Evolutionary conservation across 2,797 vertebrate genomes (phyloP).

Genomic region (Todus mexicanus): DNA sequence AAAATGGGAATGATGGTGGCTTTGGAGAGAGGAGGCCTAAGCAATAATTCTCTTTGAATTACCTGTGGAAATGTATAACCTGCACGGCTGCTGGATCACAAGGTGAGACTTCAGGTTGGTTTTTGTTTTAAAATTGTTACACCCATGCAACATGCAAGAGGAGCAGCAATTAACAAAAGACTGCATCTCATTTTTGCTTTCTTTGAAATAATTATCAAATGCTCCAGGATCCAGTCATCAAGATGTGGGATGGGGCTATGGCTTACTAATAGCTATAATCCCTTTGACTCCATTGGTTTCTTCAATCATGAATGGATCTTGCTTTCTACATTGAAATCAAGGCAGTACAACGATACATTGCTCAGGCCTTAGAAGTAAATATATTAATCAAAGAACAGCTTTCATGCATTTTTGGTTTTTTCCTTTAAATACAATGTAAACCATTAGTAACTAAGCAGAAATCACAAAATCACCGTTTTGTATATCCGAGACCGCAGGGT

Average conservation of each 20-base stretch:
- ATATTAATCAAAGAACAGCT: neutral
- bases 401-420: neutral
- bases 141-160: neutral
- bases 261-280: neutral
- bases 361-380: neutral
- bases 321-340: neutral
- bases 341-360: neutral
- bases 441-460: neutral
- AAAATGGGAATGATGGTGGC: neutral
- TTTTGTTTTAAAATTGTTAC: neutral
- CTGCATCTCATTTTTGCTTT: neutral
- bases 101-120: neutral
- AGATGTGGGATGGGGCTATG: neutral
- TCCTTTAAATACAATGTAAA: neutral
- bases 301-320: neutral
- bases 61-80: neutral
- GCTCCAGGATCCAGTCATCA: neutral
- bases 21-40: neutral
- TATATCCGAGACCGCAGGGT: neutral
- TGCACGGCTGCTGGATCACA: neutral
- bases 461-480: neutral
- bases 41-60: neutral
- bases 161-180: neutral
- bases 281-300: neutral
- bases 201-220: neutral